Conservation (phyloP, 2,113 vertebrate species). For the Ascaphus truei region DNA sequence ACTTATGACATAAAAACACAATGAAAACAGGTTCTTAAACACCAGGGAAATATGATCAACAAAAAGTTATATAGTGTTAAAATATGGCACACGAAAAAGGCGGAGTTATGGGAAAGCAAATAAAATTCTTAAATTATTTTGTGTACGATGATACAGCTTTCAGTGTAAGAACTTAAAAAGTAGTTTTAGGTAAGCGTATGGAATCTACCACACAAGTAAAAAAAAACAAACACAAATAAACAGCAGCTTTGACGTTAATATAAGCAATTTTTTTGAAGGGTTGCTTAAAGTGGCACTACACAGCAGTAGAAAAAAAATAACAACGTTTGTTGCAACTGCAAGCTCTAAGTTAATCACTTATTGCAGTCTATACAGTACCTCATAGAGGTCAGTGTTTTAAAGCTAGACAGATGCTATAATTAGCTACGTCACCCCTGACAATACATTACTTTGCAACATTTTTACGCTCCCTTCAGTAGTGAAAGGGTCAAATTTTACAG, state of each 20-base stretch:
- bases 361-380: slow-evolving; percentile 86
- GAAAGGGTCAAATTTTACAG: slow-evolving; percentile 50
- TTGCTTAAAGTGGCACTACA: slow-evolving; percentile 66
- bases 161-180: slow-evolving; percentile 72
- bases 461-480: slow-evolving; percentile 45
- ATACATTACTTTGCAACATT: slow-evolving; percentile 52
- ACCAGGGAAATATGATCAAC: slow-evolving; percentile 41
- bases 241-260: slow-evolving; percentile 23
- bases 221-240: no score
- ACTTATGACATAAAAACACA: not conserved
- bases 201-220: slow-evolving; percentile 45
- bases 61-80: slow-evolving; percentile 56
- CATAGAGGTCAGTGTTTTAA: slow-evolving; percentile 78
- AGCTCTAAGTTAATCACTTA: slow-evolving; percentile 77
- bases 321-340: slow-evolving; percentile 78
- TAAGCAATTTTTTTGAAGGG: slow-evolving; percentile 55
- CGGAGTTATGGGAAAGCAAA: slow-evolving; percentile 47
- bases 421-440: slow-evolving; percentile 38
- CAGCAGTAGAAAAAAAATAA: slow-evolving; percentile 66
- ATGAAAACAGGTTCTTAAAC: slow-evolving; percentile 40
- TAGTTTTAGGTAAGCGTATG: slow-evolving; percentile 61
- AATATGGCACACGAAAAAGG: slow-evolving; percentile 50
- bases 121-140: slow-evolving; percentile 51
- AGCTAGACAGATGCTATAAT: slow-evolving; percentile 48
- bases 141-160: slow-evolving; percentile 60